Base-by-base conservation (phyloP, 2,888 invertebrate genomes). In the Coecobrya sp. region DNA sequence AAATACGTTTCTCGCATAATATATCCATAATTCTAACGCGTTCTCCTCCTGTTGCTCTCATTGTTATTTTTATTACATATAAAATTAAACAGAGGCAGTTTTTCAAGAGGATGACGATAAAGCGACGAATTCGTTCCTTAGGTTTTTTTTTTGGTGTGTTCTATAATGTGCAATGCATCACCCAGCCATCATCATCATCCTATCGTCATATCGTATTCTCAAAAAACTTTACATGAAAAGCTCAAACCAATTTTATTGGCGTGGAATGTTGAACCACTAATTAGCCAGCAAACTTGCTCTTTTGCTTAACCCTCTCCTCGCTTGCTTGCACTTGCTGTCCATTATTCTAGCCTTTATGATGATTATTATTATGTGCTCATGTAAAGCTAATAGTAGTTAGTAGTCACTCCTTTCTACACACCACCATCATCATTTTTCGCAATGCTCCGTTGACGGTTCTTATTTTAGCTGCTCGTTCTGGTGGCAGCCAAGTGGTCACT, bases 201-300 rank as follows among this genome's bases (percentile, higher is more conserved):
- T 42, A n/a, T 79, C 13, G 59, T 59, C 27, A 55, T 55, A 30
- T 30, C 42, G 25, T 27, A 65, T 45, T 65, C 25, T 25, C 84
- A 22, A 30, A 19, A 62, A 45, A 19, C 73, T 42, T 30, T 19
- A 82, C 27, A 52, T 52, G 27, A 55, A 79, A 45, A 76, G 59
- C 62, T 59, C 11, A 62, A 52, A 82, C 62, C 82, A 82, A 79
- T 87, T 87, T 76, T 87, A 76, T 65, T 87, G 89, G 68, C 16
- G 49, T 81, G 82, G 62, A 87, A 76, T 89, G 89, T 27, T 68
- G 45, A 89, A 68, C 89, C 89, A 36, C 68, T 89, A 89, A 89
- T 89, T 89, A 89, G 81, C 45, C 89, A 68, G 55, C 49, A 79
- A 81, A 89, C 65, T 82, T 82, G 89, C 65, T 82, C 68, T 89